phyloP scores from a whole-genome alignment of 2,797 vertebrate species.

The Myripristis jacobus region DNA sequence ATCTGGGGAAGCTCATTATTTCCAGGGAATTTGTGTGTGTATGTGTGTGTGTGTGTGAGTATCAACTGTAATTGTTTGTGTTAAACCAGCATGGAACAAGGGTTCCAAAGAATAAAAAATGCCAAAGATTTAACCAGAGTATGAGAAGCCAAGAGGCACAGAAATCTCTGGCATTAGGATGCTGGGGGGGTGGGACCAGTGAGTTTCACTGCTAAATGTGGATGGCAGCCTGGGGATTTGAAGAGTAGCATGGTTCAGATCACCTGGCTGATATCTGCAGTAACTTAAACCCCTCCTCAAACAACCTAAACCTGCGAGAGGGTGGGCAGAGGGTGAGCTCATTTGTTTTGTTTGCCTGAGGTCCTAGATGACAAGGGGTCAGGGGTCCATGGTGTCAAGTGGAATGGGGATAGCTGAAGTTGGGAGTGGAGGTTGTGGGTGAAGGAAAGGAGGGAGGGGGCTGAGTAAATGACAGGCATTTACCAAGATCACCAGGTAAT shows the following conservation, averaged over 20 bases:
- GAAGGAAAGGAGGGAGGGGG: not conserved
- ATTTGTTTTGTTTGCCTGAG: slow-evolving; percentile 62
- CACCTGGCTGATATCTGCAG: slow-evolving; percentile 39
- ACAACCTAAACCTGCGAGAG: slow-evolving; percentile 30
- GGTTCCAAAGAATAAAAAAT: slow-evolving; percentile 2
- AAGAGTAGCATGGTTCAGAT: slow-evolving; percentile 38
- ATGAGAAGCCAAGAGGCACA: slow-evolving; percentile 14
- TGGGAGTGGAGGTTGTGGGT: not conserved
- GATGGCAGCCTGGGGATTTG: slow-evolving; percentile 23
- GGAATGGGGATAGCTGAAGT: slow-evolving; percentile 29
- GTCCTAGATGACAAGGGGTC: slow-evolving; percentile 49
- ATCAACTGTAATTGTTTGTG: not conserved
- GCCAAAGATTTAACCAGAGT: slow-evolving; percentile 8
- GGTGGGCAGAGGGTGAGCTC: slow-evolving; percentile 46
- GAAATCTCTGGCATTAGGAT: not conserved
- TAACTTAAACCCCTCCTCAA: slow-evolving; percentile 31
- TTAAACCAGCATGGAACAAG: not conserved
- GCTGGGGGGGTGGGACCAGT: not conserved
- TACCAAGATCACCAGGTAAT: slow-evolving; percentile 52
- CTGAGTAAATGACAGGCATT: slow-evolving; percentile 30
- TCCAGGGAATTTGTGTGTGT: slow-evolving; percentile 1
- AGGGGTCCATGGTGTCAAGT: slow-evolving; percentile 53
- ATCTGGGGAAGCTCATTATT: slow-evolving; percentile 24
- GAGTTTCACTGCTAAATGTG: not conserved
- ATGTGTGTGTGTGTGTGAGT: not conserved